Percentiles rank a stretch among this genome's conserved stretches.
These are phyloP conservation scores for Nannobrachium achirus DNA, from an alignment of 2,113 vertebrate genomes.

Conservation along the genomic window DNA sequence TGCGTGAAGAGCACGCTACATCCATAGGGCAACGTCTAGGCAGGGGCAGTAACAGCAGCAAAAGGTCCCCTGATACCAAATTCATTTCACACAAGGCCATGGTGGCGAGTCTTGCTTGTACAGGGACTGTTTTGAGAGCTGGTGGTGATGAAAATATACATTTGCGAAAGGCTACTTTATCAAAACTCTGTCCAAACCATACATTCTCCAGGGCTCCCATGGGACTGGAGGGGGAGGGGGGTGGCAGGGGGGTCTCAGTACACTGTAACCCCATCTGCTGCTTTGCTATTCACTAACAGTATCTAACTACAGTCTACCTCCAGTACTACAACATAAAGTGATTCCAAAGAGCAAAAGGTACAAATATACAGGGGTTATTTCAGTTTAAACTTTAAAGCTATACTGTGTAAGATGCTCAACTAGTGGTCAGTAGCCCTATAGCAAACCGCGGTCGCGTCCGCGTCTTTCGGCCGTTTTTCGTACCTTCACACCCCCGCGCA, in stretches of 20 bases:
- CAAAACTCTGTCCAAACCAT: neutral
- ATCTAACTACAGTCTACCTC: neutral
- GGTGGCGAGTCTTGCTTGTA: neutral
- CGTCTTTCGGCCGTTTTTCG: too few relatives aligned
- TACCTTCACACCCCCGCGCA: too few relatives aligned
- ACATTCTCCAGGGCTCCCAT: neutral
- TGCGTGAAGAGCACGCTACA: too few relatives aligned
- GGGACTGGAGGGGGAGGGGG: neutral
- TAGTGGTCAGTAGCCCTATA: too few relatives aligned
- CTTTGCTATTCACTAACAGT: neutral
- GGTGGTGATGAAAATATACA: neutral
- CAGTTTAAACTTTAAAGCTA: too few relatives aligned
- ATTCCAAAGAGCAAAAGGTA: neutral
- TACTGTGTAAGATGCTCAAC: too few relatives aligned
- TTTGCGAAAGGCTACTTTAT: neutral
- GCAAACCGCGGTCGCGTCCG: too few relatives aligned
- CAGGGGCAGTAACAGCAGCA: neutral
- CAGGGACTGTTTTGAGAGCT: neutral
- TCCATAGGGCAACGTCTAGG: neutral
- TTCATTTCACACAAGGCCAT: neutral
- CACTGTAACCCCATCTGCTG: neutral
- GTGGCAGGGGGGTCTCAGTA: too few relatives aligned
- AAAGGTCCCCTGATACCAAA: neutral
- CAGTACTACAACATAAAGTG: neutral
- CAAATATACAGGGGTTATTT: neutral